These are phyloP conservation scores for Phrixothrix hirtus DNA, from an alignment of 2,888 invertebrate species.

Conservation along the genomic window DNA sequence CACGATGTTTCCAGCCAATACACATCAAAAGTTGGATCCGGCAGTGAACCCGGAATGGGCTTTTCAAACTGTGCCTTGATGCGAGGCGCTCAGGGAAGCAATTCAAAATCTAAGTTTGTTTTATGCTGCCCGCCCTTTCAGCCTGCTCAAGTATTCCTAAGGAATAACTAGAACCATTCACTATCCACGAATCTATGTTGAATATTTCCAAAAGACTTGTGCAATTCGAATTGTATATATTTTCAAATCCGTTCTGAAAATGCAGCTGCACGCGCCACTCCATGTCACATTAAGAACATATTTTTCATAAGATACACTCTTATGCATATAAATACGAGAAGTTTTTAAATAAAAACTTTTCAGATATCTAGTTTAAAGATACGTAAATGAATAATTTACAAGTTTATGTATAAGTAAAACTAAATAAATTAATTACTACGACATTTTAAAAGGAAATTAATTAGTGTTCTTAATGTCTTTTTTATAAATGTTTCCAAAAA, in stretches of 20 bases:
- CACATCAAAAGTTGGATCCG: conserved; percentile 46
- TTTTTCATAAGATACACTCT: conserved; percentile 1
- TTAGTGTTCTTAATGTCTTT: too few relatives aligned
- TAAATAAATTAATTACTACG: too few relatives aligned
- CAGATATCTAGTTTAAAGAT: too few relatives aligned
- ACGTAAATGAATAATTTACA: too few relatives aligned
- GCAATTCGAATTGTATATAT: conserved; percentile 13
- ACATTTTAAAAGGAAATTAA: too few relatives aligned
- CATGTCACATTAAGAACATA: conserved; percentile 8
- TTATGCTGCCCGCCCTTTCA: conserved; percentile 38
- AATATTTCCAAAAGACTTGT: conserved; percentile 26
- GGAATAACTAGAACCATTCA: conserved; percentile 30
- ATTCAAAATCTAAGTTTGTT: conserved; percentile 45
- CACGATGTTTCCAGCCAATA: conserved; percentile 46
- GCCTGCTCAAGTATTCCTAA: conserved; percentile 31
- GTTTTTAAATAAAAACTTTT: too few relatives aligned
- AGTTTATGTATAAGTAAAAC: too few relatives aligned
- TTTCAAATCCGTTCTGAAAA: conserved; percentile 7
- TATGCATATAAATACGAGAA: background rate
- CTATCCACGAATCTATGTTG: conserved; percentile 15
- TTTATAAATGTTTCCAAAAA: too few relatives aligned
- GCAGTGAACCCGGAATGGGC: conserved; percentile 41
- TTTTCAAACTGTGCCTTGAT: conserved; percentile 44
- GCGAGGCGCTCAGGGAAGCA: conserved; percentile 41
- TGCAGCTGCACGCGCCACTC: conserved; percentile 6